Evolutionary conservation across 2,113 vertebrate genomes (phyloP), one percentile per base, ranked within the genome.

Genomic region (Gasterosteus nipponicus): DNA sequence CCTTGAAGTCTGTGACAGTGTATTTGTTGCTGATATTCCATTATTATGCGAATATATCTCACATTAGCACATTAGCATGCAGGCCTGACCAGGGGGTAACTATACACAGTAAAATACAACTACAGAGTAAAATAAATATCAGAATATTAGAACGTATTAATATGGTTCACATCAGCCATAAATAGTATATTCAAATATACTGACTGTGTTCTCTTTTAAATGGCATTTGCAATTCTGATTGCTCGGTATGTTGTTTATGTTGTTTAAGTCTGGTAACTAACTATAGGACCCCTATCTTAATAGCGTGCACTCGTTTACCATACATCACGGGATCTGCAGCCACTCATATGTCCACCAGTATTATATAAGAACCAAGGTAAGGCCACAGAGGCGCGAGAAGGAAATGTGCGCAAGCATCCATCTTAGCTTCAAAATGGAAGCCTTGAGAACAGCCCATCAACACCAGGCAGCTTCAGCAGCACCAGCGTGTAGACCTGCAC

Each of bases 371-470:
- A 70, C 1, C 69, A 5, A 83, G 86, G 77, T 62, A 56, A 85
- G 84, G 71, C 83, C 84, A 80, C 57, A 31, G 69, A 87, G 58
- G 82, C 78, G 82, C 47, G 78, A 73, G 71, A 66, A 84, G 86
- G 75, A 91, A 91, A 86, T 92, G 89, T 90, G 87, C 89, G 91
- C 90, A 85, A 91, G 93, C 93, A 90, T 94, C 93, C 93, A 94
- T 94, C 89, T 94, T 94, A 94, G 91, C 92, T 93, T 87, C 92
- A 94, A 94, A 94, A 94, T 94, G 93, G 93, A 94, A 93, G 92
- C 90, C 83, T 82, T 85, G 83, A 87, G 90, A 84, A 80, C 86
- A 69, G 39, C 76, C 82, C 67, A 44, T 9, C 77, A 51, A 33
- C 80, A 80, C 39, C 38, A 61, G 62, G 44, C 68, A 64, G 74